A percentile compares a stretch with the other conserved stretches of the same genome.
phyloP scores from a whole-genome alignment of 2,113 vertebrate genomes.

The Coturnix japonica region DNA sequence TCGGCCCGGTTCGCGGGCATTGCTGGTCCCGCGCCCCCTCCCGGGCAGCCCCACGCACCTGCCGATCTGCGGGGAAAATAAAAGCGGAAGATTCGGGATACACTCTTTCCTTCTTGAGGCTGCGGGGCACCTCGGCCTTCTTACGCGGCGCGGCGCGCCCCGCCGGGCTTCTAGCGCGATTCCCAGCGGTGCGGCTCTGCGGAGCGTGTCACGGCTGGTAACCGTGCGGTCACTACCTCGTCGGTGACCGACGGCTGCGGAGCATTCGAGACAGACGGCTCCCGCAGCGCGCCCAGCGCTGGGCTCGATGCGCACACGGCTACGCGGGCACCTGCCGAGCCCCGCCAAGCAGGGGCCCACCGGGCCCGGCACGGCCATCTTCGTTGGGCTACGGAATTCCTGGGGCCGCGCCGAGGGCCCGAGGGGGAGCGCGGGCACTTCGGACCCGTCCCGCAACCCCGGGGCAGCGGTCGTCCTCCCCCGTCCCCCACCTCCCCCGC shows the following conservation, averaged over 20 bases:
- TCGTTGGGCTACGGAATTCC: neutral
- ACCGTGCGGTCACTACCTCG: neutral
- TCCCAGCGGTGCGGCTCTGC: neutral
- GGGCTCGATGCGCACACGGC: neutral
- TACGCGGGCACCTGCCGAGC: neutral
- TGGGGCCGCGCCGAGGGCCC: neutral
- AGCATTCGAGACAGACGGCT: neutral
- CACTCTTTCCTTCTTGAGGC: neutral
- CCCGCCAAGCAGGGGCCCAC: neutral
- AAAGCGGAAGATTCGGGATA: neutral
- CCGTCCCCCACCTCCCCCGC: neutral
- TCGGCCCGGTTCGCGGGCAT: neutral
- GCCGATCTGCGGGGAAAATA: neutral
- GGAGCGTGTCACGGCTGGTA: neutral
- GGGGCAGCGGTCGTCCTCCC: too few relatives aligned
- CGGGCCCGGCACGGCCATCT: neutral
- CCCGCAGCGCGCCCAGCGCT: neutral
- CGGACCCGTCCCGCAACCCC: neutral
- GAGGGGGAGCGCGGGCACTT: neutral
- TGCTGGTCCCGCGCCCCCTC: neutral
- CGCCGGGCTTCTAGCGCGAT: neutral
- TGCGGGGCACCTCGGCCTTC: too few relatives aligned
- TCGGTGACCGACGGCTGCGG: too few relatives aligned
- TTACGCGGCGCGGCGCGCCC: too few relatives aligned
- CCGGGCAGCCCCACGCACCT: constrained; percentile 28